Evolutionary conservation across 2,113 vertebrate genomes (phyloP).

Genomic region (Australoheros scitulus): DNA sequence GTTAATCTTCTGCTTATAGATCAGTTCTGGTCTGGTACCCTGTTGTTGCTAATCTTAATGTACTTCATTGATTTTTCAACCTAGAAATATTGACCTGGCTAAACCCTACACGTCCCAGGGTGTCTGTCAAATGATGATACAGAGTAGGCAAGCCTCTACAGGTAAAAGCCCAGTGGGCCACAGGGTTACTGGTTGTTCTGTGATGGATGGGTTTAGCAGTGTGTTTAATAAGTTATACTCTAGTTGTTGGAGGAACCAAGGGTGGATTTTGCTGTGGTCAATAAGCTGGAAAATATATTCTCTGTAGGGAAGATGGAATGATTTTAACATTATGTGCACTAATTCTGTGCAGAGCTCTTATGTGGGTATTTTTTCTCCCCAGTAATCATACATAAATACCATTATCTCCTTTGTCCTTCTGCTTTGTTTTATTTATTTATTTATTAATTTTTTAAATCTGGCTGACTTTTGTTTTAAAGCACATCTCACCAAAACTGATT

Average conservation of each 20-base stretch:
- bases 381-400: not conserved
- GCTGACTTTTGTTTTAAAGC: not conserved
- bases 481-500: not conserved
- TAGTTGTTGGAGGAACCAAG: not conserved
- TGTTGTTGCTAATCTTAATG: constrained; percentile 36
- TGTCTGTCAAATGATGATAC: constrained; percentile 30
- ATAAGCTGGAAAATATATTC: not conserved
- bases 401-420: not conserved
- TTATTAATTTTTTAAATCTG: not conserved
- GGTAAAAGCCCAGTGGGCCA: constrained; percentile 2
- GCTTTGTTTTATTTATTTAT: not conserved
- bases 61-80: constrained; percentile 16
- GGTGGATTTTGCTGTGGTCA: not conserved
- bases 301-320: not conserved
- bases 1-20: constrained; percentile 27
- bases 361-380: not conserved
- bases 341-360: not conserved
- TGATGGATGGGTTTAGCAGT: not conserved
- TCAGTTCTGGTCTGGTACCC: constrained; percentile 10
- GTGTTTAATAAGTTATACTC: not conserved
- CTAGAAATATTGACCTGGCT: constrained; percentile 18
- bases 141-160: not conserved
- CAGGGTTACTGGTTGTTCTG: constrained; percentile 8
- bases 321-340: not conserved
- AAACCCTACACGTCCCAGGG: constrained; percentile 12